Conservation (phyloP, 2,888 invertebrate species). For the Fabriciana adippe region DNA sequence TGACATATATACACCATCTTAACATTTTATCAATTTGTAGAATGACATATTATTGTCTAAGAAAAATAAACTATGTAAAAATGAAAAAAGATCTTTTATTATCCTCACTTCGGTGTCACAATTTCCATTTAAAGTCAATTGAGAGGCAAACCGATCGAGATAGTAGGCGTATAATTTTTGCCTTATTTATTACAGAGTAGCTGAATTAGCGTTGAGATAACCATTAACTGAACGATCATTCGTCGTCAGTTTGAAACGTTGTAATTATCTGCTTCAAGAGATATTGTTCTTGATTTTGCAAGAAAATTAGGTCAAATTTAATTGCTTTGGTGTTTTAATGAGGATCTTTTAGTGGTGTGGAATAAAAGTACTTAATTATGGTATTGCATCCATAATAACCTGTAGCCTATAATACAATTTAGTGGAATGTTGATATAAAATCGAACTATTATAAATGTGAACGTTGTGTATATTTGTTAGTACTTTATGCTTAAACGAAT, state of each 20-base stretch:
- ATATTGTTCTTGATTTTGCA: constrained; percentile 14
- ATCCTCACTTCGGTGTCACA: constrained; percentile 32
- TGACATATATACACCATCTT: too few relatives aligned
- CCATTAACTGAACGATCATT: constrained; percentile 25
- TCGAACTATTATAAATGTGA: too few relatives aligned
- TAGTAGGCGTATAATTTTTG: constrained; percentile 41
- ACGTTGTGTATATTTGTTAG: too few relatives aligned
- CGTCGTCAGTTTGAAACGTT: constrained; percentile 28
- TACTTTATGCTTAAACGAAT: too few relatives aligned
- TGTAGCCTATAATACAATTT: too few relatives aligned
- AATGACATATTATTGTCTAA: too few relatives aligned
- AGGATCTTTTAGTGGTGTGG: constrained; percentile 11
- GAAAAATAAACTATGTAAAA: neutral
- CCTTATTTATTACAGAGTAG: constrained; percentile 38
- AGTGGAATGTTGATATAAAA: too few relatives aligned
- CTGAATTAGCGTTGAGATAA: constrained; percentile 35
- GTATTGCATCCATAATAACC: too few relatives aligned
- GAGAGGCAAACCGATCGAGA: constrained; percentile 39
- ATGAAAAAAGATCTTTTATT: too few relatives aligned
- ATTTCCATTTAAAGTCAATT: constrained; percentile 32
- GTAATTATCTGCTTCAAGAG: constrained; percentile 24
- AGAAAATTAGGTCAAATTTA: constrained; percentile 18
- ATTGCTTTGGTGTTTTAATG: constrained; percentile 17
- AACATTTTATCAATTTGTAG: too few relatives aligned
- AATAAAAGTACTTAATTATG: constrained; percentile 14